These are phyloP conservation scores for Timema cristinae DNA, from an alignment of 2,888 invertebrate genomes.

Conservation along the genomic window DNA sequence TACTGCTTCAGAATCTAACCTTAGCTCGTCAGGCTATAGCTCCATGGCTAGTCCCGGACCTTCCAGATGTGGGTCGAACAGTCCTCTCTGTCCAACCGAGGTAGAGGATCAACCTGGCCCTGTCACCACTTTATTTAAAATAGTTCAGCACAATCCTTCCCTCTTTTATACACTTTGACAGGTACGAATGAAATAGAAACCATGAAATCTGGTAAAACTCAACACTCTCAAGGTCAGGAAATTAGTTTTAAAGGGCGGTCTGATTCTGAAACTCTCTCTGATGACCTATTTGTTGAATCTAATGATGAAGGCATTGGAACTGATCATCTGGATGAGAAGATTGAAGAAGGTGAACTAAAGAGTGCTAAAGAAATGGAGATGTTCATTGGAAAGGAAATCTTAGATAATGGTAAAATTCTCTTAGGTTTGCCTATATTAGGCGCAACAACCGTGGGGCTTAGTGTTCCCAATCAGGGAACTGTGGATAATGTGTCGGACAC, in stretches of 20 bases:
- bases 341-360: conserved; percentile 63
- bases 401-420: conserved; percentile 29
- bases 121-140: conserved; percentile 32
- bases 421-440: conserved; percentile 18
- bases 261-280: conserved; percentile 70
- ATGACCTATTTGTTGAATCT: conserved; percentile 61
- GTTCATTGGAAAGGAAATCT: conserved; percentile 30
- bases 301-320: conserved; percentile 77
- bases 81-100: conserved; percentile 71
- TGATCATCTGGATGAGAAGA: conserved; percentile 64
- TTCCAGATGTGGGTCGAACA: conserved; percentile 75
- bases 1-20: conserved; percentile 76
- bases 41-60: conserved; percentile 83
- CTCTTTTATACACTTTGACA: conserved; percentile 58
- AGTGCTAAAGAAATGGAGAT: conserved; percentile 61
- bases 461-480: conserved; percentile 19
- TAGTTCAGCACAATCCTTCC: conserved; percentile 48
- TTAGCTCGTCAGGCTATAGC: conserved; percentile 80
- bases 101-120: conserved; percentile 57
- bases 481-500: conserved; percentile 20
- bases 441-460: conserved; percentile 7
- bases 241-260: conserved; percentile 42
- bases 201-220: conserved; percentile 24
- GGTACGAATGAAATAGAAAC: conserved; percentile 33
- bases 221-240: conserved; percentile 27